These are phyloP conservation scores for Heliconius hermathena DNA, from an alignment of 1,140 invertebrate genomes.

Conservation along the genomic window DNA sequence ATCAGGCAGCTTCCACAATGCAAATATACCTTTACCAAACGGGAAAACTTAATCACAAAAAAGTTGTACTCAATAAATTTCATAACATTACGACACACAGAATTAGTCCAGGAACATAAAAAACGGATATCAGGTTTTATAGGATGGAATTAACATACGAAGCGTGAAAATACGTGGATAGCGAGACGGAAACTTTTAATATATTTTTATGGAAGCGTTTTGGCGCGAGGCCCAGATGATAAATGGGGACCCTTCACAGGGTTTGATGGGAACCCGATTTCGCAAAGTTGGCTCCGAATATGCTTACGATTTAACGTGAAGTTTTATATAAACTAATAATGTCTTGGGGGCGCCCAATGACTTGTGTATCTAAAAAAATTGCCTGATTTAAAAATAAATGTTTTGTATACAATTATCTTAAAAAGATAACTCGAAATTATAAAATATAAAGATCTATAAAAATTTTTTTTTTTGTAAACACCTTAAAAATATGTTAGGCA, in stretches of 20 bases:
- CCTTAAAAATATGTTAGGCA: too few species aligned
- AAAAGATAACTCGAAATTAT: background rate
- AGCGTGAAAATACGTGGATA: constrained; percentile 57
- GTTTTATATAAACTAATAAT: constrained; percentile 20
- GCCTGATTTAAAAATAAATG: background rate
- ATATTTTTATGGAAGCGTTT: constrained; percentile 76
- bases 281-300: constrained; percentile 49
- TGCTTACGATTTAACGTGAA: constrained; percentile 43
- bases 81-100: constrained; percentile 51
- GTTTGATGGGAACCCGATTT: constrained; percentile 61
- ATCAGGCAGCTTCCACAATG: background rate
- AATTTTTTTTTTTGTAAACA: too few species aligned
- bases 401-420: background rate
- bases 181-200: constrained; percentile 68
- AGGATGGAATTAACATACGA: constrained; percentile 72
- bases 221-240: constrained; percentile 62
- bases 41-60: background rate
- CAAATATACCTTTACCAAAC: background rate
- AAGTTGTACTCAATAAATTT: constrained; percentile 43
- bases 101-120: constrained; percentile 61
- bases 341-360: background rate
- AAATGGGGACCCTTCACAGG: constrained; percentile 68
- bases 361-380: background rate
- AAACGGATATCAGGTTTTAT: constrained; percentile 64
- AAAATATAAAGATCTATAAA: background rate